phyloP scores from a whole-genome alignment of 64 coral and sea anemone species.

The Astreopora myriophthalma region DNA sequence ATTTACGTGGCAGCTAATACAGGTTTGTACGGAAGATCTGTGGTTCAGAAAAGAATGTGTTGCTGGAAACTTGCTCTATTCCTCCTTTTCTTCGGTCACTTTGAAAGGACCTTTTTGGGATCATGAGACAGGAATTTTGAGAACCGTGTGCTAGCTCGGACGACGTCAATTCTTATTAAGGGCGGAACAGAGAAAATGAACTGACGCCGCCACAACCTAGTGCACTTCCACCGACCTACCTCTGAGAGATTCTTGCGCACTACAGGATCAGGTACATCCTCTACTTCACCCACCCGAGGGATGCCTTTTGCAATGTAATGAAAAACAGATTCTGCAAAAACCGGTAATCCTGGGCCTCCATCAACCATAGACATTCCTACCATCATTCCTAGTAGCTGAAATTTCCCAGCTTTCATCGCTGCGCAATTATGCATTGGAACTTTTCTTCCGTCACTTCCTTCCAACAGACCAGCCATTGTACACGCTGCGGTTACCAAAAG shows the following conservation, averaged over 20 bases:
- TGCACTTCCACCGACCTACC: slow-evolving; percentile 1
- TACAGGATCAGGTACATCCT: background rate
- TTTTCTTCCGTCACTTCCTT: background rate
- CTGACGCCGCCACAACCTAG: background rate
- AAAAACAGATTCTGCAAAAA: background rate
- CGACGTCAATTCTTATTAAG: background rate
- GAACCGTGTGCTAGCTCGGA: background rate
- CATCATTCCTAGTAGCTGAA: slow-evolving; percentile 1
- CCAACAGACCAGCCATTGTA: slow-evolving; percentile 1
- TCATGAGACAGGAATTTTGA: slow-evolving; percentile 3
- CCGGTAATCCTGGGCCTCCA: background rate
- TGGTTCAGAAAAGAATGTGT: background rate
- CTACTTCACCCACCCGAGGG: background rate
- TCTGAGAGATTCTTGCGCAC: slow-evolving; percentile 4
- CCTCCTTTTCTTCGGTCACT: background rate
- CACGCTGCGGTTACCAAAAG: background rate
- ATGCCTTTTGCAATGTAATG: background rate
- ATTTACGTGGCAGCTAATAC: background rate
- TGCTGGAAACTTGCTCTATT: background rate
- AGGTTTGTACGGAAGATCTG: background rate
- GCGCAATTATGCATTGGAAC: background rate
- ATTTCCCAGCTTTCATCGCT: background rate
- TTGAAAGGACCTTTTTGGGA: background rate
- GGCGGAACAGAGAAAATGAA: background rate
- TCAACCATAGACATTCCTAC: background rate